Evolutionary conservation across 2,888 invertebrate species (phyloP).

Genomic region (Idaea aversata): DNA sequence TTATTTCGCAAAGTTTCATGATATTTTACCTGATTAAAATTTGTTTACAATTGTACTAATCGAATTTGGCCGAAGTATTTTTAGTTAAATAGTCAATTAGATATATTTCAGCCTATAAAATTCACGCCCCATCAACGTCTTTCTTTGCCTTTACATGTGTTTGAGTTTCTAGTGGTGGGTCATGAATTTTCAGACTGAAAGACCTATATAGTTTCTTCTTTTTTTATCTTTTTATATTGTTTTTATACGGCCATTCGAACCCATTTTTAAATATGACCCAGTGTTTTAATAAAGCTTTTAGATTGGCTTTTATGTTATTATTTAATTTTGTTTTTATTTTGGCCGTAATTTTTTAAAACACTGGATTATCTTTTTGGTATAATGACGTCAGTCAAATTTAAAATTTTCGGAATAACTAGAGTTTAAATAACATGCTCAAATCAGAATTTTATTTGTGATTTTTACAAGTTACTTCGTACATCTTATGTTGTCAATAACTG

Average conservation of each 20-base stretch:
- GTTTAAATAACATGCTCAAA: no score
- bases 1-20: no score
- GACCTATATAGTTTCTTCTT: background rate
- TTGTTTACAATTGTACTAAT: background rate
- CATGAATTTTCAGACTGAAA: no score
- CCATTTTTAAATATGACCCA: background rate
- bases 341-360: background rate
- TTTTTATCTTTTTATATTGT: background rate
- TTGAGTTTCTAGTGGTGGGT: no score
- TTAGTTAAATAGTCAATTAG: background rate
- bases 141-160: no score
- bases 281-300: background rate
- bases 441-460: no score
- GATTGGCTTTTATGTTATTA: background rate
- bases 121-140: no score
- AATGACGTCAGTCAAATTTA: background rate
- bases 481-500: background rate
- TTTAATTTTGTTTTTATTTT: background rate
- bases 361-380: background rate
- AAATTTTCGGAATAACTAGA: no score
- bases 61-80: background rate
- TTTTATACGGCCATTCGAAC: background rate
- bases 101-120: no score
- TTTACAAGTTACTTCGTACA: no score
- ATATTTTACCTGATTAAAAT: background rate